Evolutionary conservation across 2,888 invertebrate genomes (phyloP), one percentile per base, ranked within the genome.

Genomic region (Xylota sylvarum): DNA sequence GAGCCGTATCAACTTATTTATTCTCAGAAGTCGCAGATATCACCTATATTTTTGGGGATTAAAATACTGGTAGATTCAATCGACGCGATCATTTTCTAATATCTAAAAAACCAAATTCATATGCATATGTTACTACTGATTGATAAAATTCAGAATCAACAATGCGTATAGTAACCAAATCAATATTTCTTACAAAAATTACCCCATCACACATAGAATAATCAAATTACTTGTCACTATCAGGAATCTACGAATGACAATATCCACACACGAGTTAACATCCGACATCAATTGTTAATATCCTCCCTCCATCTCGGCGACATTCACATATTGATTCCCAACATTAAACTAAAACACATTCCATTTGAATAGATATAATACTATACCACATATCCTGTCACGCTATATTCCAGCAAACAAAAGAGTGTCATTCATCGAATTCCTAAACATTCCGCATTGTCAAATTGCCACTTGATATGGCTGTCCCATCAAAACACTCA

Each of bases 391-490:
- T 56, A 43, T 72, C 56, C 50, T 65, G 48, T 65, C 67, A 65
- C 65, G 32, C 52, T 30, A 48, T 43, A 27, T 52, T 43, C 60
- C 17, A 43, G 67, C 17, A 46, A 67, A 81, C 67, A 82, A 77
- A 48, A 64, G 69, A 74, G 27, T 65, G 17, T 14, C 56, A 64
- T 73, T 73, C 48, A 50, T 67, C 56, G 58, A 83, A 78, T 83
- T 60, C 43, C 43, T 10, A 72, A 70, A 60, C 78, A 83, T 55
- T 78, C 52, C 78, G 9, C 69, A 72, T 80, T 80, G 84, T 80
- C 74, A 84, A 74, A 76, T 80, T 85, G 76, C 72, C 85, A 81
- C 85, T 70, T 81, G 70, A 81, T 72, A 52, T 70, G 70, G 37
- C 74, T 30, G 76, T 46, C 70, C 65, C 58, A 85, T 72, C 52